phyloP scores from a whole-genome alignment of 2,888 invertebrate species.

The Empis stercorea region DNA sequence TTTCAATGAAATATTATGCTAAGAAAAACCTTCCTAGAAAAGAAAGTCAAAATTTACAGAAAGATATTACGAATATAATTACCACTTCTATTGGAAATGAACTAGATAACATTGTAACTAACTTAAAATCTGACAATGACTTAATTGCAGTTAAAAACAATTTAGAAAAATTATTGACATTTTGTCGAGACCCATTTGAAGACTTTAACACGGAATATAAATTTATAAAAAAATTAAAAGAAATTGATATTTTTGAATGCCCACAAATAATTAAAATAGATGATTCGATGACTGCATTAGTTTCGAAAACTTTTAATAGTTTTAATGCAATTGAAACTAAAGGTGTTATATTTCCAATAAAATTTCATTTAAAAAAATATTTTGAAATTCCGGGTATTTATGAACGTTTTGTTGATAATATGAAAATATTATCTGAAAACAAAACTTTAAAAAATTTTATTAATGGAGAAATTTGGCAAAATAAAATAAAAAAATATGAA shows the following conservation, averaged over 20 bases:
- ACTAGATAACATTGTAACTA: not conserved
- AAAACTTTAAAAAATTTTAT: not conserved
- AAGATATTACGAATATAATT: not conserved
- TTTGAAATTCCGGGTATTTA: not conserved
- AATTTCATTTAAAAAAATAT: not conserved
- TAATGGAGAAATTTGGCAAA: not conserved
- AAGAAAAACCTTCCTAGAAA: not conserved
- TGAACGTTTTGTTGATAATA: not conserved
- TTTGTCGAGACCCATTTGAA: not conserved
- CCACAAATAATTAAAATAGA: not conserved
- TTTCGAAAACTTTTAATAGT: not conserved
- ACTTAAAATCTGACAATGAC: not conserved
- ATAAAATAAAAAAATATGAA: not conserved
- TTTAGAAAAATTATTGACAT: not conserved
- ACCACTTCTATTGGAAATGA: not conserved
- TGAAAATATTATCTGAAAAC: too few relatives aligned
- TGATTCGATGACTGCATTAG: not conserved
- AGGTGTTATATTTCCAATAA: not conserved
- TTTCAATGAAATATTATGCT: not conserved
- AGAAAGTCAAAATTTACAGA: not conserved
- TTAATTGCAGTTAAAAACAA: not conserved
- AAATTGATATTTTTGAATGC: not conserved
- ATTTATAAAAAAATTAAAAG: not conserved
- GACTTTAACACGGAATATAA: not conserved
- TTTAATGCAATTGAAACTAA: not conserved